These are phyloP conservation scores for Drymodes brunneopygia DNA, from an alignment of 2,113 vertebrate genomes.

Conservation along the genomic window DNA sequence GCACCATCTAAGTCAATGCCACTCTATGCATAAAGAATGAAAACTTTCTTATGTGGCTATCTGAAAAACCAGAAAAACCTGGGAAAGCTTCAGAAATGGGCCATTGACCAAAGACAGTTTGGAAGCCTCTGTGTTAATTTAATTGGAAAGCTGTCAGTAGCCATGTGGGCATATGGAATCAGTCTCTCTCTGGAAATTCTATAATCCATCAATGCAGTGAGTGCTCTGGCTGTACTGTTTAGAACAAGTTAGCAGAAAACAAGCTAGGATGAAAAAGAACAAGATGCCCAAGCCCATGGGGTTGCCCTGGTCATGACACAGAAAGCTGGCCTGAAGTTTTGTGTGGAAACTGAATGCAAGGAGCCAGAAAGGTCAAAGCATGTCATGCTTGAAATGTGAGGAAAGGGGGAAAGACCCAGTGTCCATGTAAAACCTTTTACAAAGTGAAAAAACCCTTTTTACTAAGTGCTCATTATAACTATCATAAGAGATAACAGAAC, in stretches of 20 bases:
- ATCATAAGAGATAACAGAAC: background rate
- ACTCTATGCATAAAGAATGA: background rate
- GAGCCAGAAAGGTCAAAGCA: fast-evolving
- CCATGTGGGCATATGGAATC: background rate
- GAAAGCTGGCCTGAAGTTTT: background rate
- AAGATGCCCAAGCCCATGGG: background rate
- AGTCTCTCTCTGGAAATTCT: background rate
- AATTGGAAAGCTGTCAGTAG: background rate
- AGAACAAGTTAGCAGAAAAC: background rate
- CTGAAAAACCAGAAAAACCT: background rate
- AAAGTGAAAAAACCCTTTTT: background rate
- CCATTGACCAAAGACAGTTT: background rate
- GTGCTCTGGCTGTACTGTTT: background rate
- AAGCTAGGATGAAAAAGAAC: background rate
- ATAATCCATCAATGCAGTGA: background rate
- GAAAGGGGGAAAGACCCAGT: background rate
- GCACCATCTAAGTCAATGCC: background rate
- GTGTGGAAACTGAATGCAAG: background rate
- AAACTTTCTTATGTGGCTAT: background rate
- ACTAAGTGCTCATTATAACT: background rate
- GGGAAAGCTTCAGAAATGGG: background rate
- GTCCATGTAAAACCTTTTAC: background rate
- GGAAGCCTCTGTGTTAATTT: background rate
- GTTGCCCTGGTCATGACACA: background rate
- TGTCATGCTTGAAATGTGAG: background rate